Evolutionary conservation across 2,888 invertebrate species (phyloP).

Genomic region (Protophormia terraenovae): DNA sequence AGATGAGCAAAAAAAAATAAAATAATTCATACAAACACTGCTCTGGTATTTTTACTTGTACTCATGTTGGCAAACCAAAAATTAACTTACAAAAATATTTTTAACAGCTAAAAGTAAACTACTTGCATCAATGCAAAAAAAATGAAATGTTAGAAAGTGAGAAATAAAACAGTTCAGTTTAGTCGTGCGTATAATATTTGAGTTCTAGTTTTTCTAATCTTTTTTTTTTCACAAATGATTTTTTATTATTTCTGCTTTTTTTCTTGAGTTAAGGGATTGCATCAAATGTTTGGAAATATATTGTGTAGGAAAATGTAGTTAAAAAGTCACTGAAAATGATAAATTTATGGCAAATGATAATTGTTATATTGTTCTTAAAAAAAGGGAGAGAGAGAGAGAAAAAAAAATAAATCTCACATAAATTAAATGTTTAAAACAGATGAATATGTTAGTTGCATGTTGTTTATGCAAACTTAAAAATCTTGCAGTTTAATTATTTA

Average conservation of each 20-base stretch:
- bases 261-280: slow-evolving; percentile 14
- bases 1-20: background rate
- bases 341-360: slow-evolving; percentile 68
- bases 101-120: background rate
- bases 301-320: slow-evolving; percentile 47
- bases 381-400: too few relatives aligned
- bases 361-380: slow-evolving; percentile 26
- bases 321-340: slow-evolving; percentile 65
- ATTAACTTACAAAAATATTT: slow-evolving; percentile 64
- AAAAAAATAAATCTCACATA: background rate
- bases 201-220: too few relatives aligned
- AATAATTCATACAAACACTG: slow-evolving; percentile 29
- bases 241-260: background rate
- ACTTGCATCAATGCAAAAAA: slow-evolving; percentile 4
- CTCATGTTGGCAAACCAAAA: slow-evolving; percentile 46
- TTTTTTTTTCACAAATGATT: background rate
- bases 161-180: slow-evolving; percentile 61
- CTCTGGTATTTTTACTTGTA: slow-evolving; percentile 10
- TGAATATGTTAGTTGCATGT: background rate
- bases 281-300: slow-evolving; percentile 42
- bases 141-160: slow-evolving; percentile 30
- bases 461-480: too few relatives aligned
- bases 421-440: slow-evolving; percentile 19
- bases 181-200: slow-evolving; percentile 64
- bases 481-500: too few relatives aligned